phyloP scores from a whole-genome alignment of 2,888 invertebrate species.

The Nebria brevicollis region DNA sequence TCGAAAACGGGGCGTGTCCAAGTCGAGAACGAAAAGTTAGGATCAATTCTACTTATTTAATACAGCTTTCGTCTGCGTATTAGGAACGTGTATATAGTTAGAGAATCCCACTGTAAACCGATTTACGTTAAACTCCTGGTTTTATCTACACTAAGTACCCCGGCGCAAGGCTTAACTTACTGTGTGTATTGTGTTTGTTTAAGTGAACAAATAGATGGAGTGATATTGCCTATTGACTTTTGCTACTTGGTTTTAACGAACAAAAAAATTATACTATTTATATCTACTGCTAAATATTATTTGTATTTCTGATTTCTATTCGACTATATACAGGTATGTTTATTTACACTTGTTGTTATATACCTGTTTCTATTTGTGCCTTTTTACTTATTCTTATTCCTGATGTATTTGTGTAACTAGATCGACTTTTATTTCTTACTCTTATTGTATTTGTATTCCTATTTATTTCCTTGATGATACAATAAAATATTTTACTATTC shows the following conservation, averaged over 20 bases:
- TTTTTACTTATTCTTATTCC: conserved; percentile 11
- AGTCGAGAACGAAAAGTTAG: conserved; percentile 63
- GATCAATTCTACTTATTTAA: conserved; percentile 66
- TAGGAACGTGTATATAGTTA: conserved; percentile 66
- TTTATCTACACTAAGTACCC: conserved; percentile 65
- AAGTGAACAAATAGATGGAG: conserved; percentile 65
- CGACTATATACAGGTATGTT: conserved; percentile 36
- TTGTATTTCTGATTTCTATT: conserved; percentile 36
- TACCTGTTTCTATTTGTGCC: background rate
- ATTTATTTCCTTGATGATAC: no score
- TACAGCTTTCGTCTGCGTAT: conserved; percentile 63
- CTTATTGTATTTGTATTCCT: no score
- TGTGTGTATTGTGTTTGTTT: conserved; percentile 63
- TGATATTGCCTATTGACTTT: conserved; percentile 63
- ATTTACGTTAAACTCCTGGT: conserved; percentile 64
- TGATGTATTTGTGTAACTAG: conserved; percentile 4
- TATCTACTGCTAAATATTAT: conserved; percentile 21
- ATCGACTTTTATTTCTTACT: no score
- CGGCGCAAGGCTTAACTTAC: conserved; percentile 60
- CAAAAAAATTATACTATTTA: background rate
- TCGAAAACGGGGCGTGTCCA: conserved; percentile 58
- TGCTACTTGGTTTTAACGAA: conserved; percentile 50
- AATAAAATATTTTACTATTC: no score
- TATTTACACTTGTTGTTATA: conserved; percentile 23
- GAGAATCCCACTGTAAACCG: conserved; percentile 65